Evolutionary conservation across 1,140 invertebrate genomes (phyloP).

Genomic region (Drosophila kohkoa): DNA sequence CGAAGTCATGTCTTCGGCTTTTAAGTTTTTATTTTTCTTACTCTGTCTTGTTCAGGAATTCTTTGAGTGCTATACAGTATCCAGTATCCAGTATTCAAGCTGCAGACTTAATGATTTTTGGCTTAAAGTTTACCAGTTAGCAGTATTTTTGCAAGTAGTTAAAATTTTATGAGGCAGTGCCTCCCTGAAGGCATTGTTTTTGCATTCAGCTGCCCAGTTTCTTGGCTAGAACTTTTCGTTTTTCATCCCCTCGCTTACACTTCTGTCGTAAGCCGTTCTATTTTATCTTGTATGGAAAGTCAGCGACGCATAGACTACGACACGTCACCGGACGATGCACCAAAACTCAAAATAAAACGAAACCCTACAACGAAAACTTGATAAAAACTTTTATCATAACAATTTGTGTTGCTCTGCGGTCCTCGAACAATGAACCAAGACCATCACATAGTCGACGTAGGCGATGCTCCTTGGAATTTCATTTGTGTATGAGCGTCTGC

Average conservation of each 20-base stretch:
- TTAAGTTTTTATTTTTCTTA: not conserved
- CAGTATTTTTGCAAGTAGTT: slow-evolving; percentile 82
- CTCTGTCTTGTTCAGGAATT: slow-evolving; percentile 26
- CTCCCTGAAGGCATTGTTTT: slow-evolving; percentile 65
- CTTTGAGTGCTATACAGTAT: slow-evolving; percentile 24
- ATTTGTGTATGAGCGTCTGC: slow-evolving; percentile 22
- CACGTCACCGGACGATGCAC: slow-evolving; percentile 43
- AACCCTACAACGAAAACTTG: slow-evolving; percentile 70
- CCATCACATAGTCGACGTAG: slow-evolving; percentile 18
- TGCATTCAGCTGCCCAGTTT: slow-evolving; percentile 53
- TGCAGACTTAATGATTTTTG: slow-evolving; percentile 82
- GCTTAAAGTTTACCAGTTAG: slow-evolving; percentile 82
- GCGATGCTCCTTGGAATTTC: slow-evolving; percentile 26
- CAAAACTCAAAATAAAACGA: slow-evolving; percentile 45
- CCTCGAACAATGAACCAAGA: slow-evolving; percentile 50
- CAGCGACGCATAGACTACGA: slow-evolving; percentile 38
- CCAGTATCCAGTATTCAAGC: slow-evolving; percentile 20
- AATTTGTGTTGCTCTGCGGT: slow-evolving; percentile 78
- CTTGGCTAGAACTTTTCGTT: not conserved
- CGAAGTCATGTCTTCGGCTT: slow-evolving; percentile 18
- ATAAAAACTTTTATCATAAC: slow-evolving; percentile 84
- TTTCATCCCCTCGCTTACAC: not conserved
- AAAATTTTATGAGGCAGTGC: slow-evolving; percentile 75
- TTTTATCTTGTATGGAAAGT: slow-evolving; percentile 64
- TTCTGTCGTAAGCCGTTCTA: not conserved